phyloP scores from a whole-genome alignment of 2,113 vertebrate species.

The Sylvicapra grimmia region DNA sequence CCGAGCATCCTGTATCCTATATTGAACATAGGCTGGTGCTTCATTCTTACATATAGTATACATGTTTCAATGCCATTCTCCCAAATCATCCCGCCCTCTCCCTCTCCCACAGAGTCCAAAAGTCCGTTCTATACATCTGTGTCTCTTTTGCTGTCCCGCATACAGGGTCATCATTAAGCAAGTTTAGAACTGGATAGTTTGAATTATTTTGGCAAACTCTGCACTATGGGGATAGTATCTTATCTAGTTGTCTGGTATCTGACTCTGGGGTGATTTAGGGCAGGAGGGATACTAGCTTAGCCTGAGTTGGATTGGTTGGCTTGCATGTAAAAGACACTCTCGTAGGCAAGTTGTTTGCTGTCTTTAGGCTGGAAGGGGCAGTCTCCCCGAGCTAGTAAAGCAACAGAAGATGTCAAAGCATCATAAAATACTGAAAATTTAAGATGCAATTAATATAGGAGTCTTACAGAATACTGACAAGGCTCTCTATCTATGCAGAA shows the following conservation, averaged over 20 bases:
- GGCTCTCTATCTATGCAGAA: not conserved
- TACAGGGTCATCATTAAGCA: too few species aligned
- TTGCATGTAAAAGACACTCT: not conserved
- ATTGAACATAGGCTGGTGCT: too few species aligned
- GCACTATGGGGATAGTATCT: fast-evolving
- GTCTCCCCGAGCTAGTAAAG: not conserved
- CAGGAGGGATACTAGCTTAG: not conserved
- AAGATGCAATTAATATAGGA: not conserved
- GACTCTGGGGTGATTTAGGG: not conserved
- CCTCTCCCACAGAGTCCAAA: too few species aligned
- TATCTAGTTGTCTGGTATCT: not conserved
- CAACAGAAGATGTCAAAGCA: not conserved
- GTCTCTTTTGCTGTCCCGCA: too few species aligned
- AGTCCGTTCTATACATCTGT: too few species aligned
- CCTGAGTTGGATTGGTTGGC: not conserved
- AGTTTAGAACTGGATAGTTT: not conserved
- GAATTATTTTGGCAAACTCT: not conserved
- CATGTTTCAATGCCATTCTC: too few species aligned
- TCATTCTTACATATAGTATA: too few species aligned
- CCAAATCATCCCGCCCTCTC: too few species aligned
- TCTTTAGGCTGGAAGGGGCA: not conserved
- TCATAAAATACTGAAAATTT: not conserved
- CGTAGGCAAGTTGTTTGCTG: not conserved
- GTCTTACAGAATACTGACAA: not conserved
- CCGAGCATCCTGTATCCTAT: too few species aligned